A percentile compares a stretch with the other conserved stretches of the same genome.
Conservation (phyloP, 2,888 invertebrate species). For the Tromatobia lineatoria region DNA sequence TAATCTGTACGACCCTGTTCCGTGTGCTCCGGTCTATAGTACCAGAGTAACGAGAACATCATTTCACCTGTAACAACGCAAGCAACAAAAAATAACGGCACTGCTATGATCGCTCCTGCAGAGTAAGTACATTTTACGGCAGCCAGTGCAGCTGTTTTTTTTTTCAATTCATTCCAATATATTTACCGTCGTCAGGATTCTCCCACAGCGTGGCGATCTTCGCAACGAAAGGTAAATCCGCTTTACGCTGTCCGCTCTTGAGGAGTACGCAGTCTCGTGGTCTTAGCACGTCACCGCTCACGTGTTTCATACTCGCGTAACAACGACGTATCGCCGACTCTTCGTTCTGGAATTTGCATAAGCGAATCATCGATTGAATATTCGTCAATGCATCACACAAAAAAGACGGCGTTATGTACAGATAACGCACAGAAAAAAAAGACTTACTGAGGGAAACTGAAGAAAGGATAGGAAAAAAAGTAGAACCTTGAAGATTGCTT, state of each 20-base stretch:
- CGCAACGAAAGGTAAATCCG: constrained; percentile 97
- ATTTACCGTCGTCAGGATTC: constrained; percentile 95
- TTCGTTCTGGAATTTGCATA: constrained; percentile 88
- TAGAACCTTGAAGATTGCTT: too few species aligned
- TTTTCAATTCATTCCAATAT: background rate
- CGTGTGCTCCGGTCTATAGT: constrained; percentile 98
- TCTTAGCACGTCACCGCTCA: constrained; percentile 93
- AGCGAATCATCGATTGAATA: constrained; percentile 34
- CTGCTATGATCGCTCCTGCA: constrained; percentile 14
- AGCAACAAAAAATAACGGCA: constrained; percentile 11
- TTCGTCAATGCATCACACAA: constrained; percentile 25
- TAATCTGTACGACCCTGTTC: constrained; percentile 93
- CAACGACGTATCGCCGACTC: constrained; percentile 93
- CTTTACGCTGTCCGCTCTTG: constrained; percentile 93
- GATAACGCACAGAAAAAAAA: background rate
- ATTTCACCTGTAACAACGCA: constrained; percentile 92
- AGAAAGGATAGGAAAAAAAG: background rate
- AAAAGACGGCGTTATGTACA: background rate
- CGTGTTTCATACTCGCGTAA: constrained; percentile 96
- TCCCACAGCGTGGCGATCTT: constrained; percentile 98
- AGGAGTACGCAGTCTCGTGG: constrained; percentile 97
- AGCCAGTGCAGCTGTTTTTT: constrained; percentile 13
- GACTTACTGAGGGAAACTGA: background rate
- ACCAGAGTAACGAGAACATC: constrained; percentile 99
- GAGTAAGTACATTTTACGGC: constrained; percentile 45